A percentile compares a stretch with the other conserved stretches of the same genome.
phyloP scores from a whole-genome alignment of 2,113 vertebrate species.

The Triplophysa rosa region DNA sequence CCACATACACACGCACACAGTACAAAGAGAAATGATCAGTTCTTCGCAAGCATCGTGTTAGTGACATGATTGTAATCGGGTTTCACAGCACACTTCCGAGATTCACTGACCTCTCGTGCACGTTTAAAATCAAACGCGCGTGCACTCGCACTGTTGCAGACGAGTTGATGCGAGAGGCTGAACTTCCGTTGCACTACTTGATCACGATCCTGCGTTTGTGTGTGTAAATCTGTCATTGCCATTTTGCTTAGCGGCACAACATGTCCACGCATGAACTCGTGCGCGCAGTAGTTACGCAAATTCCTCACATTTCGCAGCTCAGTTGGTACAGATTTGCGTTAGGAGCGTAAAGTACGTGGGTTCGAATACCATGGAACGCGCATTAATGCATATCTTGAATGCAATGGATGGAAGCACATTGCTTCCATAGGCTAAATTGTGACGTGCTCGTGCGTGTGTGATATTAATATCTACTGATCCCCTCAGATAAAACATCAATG shows the following conservation, averaged over 20 bases:
- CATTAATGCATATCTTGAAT: too few species aligned
- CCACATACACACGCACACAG: not conserved
- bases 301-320: conserved; percentile 1
- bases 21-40: conserved; percentile 10
- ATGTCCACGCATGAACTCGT: conserved; percentile 25
- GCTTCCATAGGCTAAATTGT: not conserved
- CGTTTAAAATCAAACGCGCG: not conserved
- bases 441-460: not conserved
- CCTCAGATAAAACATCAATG: conserved; percentile 19
- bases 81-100: conserved; percentile 18
- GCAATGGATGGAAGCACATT: too few species aligned
- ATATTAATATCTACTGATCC: conserved; percentile 29
- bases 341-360: too few species aligned
- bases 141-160: not conserved
- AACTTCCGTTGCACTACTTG: conserved; percentile 15
- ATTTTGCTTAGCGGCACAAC: conserved; percentile 5
- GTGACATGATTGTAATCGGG: conserved; percentile 27
- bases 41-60: conserved; percentile 50
- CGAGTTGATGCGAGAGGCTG: not conserved
- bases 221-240: not conserved
- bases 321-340: not conserved
- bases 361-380: too few species aligned
- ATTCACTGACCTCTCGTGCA: conserved; percentile 9
- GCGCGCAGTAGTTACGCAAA: conserved; percentile 9
- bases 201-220: not conserved